phyloP scores from a whole-genome alignment of 2,888 invertebrate genomes.

The Crossocerus cetratus region DNA sequence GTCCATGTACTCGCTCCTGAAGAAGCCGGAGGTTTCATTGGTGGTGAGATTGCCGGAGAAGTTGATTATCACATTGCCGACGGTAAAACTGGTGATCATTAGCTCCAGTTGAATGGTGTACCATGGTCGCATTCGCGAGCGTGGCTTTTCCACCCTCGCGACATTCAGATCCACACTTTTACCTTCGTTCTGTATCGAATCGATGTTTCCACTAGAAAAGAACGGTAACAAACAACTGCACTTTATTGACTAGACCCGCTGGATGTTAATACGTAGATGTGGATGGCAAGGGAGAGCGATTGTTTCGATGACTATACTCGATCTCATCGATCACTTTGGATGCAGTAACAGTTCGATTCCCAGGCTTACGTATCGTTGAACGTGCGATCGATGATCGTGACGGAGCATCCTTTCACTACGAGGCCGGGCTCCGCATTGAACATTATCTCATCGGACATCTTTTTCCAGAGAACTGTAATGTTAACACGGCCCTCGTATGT shows the following conservation, averaged over 20 bases:
- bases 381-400: constrained; percentile 75
- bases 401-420: constrained; percentile 79
- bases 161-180: constrained; percentile 47
- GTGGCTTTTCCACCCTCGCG: constrained; percentile 29
- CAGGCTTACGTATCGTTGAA: constrained; percentile 68
- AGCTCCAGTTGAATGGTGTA: constrained; percentile 80
- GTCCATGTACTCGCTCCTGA: constrained; percentile 82
- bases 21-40: constrained; percentile 83
- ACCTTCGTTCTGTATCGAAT: too few species aligned
- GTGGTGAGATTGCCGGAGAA: constrained; percentile 84
- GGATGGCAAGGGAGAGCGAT: too few species aligned
- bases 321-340: too few species aligned
- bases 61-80: constrained; percentile 81
- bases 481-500: constrained; percentile 83
- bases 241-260: too few species aligned
- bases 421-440: constrained; percentile 84
- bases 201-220: too few species aligned
- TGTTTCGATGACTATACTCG: too few species aligned
- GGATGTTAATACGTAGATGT: too few species aligned
- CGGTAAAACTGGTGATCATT: constrained; percentile 79
- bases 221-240: too few species aligned
- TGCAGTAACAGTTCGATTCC: too few species aligned
- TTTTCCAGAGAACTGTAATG: constrained; percentile 84
- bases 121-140: constrained; percentile 13
- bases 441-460: constrained; percentile 81